Evolutionary conservation across 2,113 vertebrate species (phyloP), one percentile per base, ranked within the genome.

Genomic region (Epinephelus lanceolatus): DNA sequence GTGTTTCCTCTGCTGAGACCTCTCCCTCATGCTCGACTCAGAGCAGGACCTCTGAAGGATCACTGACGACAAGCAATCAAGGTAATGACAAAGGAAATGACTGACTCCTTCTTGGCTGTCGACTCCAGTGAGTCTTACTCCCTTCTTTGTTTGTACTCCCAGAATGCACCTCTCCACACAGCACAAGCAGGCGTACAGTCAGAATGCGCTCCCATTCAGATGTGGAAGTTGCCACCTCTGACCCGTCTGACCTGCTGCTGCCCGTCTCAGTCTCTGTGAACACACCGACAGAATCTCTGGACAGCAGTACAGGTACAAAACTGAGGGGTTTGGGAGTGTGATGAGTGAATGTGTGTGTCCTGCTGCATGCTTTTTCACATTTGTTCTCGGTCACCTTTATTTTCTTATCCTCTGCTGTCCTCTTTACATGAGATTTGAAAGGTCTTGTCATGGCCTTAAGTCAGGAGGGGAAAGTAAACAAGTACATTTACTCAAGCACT

Each of bases 81-180:
- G 87, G 92, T 93, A 81, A 72, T 10, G 12, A 40, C 1, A 15
- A 0, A 0, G 1, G 5, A 30, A 9, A 18, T 25, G 33, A 47
- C 19, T 5, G 8, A 30, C 45, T 45, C 2, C 33, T 33, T 3
- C 25, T 51, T 25, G 6, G 2, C 40, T 3, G 3, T 52, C 0
- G 6, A 19, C 60, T 23, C n/a, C 30, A 11, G 0, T n/a, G 21
- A 30, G 6, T 68, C 55, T 80, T 5, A 80, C 30, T 59, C 1
- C 3, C 47, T 75, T 9, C 51, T 81, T 5, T 72, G 66, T 84
- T 56, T 78, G 4, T 42, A 3, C 19, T 81, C 63, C 60, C 85
- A 90, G 92, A 86, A 86, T 85, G 76, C 84, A 87, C 71, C 69
- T 89, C 88, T 69, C 51, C 76, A 13, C 83, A 85, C 17, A 47